Percentiles rank a stretch among this genome's conserved stretches.
phyloP scores from a whole-genome alignment of 2,888 invertebrate genomes.

The Limnephilus auricula region DNA sequence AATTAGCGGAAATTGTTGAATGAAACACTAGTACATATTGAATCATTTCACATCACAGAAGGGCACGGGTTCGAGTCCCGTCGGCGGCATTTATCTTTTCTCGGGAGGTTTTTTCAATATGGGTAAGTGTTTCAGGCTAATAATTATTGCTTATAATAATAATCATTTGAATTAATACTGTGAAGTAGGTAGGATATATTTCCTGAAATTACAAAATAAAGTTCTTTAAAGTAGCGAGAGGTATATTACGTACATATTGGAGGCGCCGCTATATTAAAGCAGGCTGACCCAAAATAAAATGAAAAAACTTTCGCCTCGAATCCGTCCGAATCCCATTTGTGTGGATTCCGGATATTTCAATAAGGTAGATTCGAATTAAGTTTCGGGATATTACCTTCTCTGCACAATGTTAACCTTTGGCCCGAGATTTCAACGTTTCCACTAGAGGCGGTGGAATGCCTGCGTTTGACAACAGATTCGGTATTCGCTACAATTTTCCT shows the following conservation, averaged over 20 bases:
- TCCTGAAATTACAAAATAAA: background rate
- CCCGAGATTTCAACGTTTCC: background rate
- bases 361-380: slow-evolving; percentile 61
- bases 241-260: background rate
- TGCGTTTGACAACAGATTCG: slow-evolving; percentile 63
- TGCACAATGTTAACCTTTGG: slow-evolving; percentile 44
- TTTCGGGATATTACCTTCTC: slow-evolving; percentile 59
- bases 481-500: slow-evolving; percentile 62
- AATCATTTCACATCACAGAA: too few relatives aligned
- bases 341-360: slow-evolving; percentile 47
- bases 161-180: background rate
- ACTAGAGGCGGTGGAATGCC: slow-evolving; percentile 35
- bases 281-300: slow-evolving; percentile 23
- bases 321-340: slow-evolving; percentile 25
- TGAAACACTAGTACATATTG: too few relatives aligned
- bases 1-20: too few relatives aligned
- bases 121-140: too few relatives aligned
- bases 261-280: background rate
- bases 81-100: too few relatives aligned
- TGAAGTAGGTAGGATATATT: background rate
- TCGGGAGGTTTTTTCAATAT: too few relatives aligned
- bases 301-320: background rate
- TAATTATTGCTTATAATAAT: too few relatives aligned
- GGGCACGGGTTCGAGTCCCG: too few relatives aligned
- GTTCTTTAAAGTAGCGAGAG: background rate